Percentiles rank a stretch among this genome's conserved stretches.
Evolutionary conservation across 2,797 vertebrate species (phyloP).

Genomic region (Muscicapa comitata): DNA sequence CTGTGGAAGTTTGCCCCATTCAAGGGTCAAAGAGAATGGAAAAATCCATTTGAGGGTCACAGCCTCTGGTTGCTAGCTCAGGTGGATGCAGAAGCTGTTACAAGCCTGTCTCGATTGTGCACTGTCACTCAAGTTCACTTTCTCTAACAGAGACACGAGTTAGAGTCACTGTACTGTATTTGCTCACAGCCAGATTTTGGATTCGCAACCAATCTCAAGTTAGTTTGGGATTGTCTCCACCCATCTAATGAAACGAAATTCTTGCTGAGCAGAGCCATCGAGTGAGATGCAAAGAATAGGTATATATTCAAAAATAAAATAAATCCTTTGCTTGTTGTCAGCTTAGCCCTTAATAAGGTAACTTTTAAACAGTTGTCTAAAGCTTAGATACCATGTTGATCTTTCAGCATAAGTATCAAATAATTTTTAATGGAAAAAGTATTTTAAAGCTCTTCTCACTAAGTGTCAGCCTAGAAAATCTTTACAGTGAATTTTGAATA

Average conservation of each 20-base stretch:
- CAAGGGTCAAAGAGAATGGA: neutral
- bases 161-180: neutral
- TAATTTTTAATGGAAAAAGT: neutral
- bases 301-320: neutral
- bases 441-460: neutral
- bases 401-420: neutral
- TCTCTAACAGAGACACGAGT: accelerated
- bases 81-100: neutral
- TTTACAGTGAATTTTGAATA: neutral
- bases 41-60: neutral
- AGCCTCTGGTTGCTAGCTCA: neutral
- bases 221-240: neutral
- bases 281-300: neutral
- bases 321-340: neutral
- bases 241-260: neutral
- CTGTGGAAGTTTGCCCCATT: neutral
- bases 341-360: neutral
- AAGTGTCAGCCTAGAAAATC: neutral
- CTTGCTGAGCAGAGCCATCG: neutral
- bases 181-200: neutral
- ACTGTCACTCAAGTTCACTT: neutral
- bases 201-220: neutral
- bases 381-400: neutral
- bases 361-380: neutral
- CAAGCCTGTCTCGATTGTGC: neutral